phyloP scores from a whole-genome alignment of 1,140 invertebrate genomes.

The Yoshiicerus persimilis region DNA sequence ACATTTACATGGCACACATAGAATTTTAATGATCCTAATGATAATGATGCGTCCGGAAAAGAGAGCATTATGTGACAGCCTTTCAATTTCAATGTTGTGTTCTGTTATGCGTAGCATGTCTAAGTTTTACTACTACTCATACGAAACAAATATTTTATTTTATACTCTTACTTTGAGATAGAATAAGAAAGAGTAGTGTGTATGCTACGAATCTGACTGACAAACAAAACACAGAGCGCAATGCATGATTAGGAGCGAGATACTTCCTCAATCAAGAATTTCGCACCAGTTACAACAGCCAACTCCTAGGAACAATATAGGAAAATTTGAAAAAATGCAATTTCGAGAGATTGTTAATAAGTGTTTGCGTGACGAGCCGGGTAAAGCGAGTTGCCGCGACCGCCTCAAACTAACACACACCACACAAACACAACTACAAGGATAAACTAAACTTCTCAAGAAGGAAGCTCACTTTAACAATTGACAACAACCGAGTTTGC shows the following conservation, averaged over 20 bases:
- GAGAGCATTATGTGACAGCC: constrained; percentile 3
- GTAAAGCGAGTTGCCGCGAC: background rate
- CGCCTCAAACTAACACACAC: background rate
- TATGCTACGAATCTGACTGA: background rate
- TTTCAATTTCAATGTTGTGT: background rate
- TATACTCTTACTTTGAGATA: too few relatives aligned
- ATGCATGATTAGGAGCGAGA: background rate
- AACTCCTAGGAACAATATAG: constrained; percentile 17
- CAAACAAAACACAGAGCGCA: background rate
- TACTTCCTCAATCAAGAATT: constrained; percentile 13
- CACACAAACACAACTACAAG: constrained; percentile 6
- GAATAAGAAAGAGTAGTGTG: too few relatives aligned
- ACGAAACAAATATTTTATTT: too few relatives aligned
- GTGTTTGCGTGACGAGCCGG: background rate
- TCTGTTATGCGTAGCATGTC: background rate
- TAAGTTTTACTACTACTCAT: too few relatives aligned
- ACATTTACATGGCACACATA: background rate
- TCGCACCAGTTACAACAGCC: background rate
- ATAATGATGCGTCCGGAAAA: constrained; percentile 6
- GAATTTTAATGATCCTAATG: constrained; percentile 12
- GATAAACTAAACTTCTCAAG: background rate
- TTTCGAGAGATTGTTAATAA: constrained; percentile 8
- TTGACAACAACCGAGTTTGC: constrained; percentile 21
- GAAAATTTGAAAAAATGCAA: constrained; percentile 10
- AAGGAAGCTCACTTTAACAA: constrained; percentile 17